Percentiles rank a stretch among this genome's conserved stretches.
phyloP scores from a whole-genome alignment of 2,888 invertebrate species.

The Bugula neritina region DNA sequence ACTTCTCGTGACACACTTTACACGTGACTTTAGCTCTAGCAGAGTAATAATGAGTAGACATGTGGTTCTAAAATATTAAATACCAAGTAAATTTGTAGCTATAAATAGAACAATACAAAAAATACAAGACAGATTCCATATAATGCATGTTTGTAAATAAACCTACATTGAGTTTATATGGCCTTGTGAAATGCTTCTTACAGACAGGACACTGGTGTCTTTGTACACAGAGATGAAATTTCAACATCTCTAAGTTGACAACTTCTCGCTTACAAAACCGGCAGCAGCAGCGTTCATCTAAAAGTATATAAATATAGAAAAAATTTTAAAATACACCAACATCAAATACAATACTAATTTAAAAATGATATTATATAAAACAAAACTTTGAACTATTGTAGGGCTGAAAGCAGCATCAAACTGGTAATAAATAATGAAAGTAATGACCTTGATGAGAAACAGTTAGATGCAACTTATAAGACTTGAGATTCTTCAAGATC shows the following conservation, averaged over 20 bases:
- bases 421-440: no score
- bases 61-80: not conserved
- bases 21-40: not conserved
- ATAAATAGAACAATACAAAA: no score
- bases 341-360: no score
- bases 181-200: not conserved
- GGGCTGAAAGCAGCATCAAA: no score
- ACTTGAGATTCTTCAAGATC: not conserved
- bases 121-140: no score
- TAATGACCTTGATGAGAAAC: not conserved
- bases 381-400: no score
- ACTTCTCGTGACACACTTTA: constrained; percentile 17
- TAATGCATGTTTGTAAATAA: no score
- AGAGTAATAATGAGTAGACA: not conserved
- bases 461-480: not conserved
- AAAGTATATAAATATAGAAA: no score
- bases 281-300: constrained; percentile 5
- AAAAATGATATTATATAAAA: no score
- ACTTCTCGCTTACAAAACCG: constrained; percentile 2
- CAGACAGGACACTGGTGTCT: constrained; percentile 22
- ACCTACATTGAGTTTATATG: not conserved
- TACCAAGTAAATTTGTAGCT: no score
- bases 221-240: constrained; percentile 8
- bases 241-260: not conserved
- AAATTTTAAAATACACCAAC: no score